phyloP scores from a whole-genome alignment of 1,140 invertebrate genomes.

The Cydia amplana region DNA sequence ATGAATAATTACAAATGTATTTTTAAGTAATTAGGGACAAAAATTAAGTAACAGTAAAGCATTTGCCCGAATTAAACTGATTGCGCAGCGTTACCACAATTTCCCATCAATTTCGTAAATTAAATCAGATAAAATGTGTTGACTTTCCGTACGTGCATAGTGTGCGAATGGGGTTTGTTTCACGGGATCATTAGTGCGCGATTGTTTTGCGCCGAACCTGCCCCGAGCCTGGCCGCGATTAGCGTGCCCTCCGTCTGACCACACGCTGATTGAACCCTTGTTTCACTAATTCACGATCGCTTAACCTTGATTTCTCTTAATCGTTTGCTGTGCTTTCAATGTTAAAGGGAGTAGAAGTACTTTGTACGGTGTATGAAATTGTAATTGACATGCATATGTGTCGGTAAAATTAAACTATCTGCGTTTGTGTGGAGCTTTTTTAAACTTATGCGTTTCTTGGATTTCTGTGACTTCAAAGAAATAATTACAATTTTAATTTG shows the following conservation, averaged over 20 bases:
- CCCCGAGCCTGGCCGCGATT: not conserved
- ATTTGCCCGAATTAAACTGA: not conserved
- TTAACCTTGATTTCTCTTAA: constrained; percentile 29
- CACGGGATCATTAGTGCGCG: constrained; percentile 25
- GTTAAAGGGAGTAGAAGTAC: not conserved
- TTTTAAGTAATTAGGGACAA: not conserved
- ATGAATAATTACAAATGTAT: too few relatives aligned
- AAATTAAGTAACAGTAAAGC: not conserved
- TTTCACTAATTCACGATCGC: constrained; percentile 21
- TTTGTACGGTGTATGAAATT: too few relatives aligned
- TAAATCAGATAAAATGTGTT: constrained; percentile 8
- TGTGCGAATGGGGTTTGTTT: constrained; percentile 8
- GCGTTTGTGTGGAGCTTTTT: too few relatives aligned
- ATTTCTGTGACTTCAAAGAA: too few relatives aligned
- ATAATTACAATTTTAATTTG: too few relatives aligned
- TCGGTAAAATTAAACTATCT: too few relatives aligned
- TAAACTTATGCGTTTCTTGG: too few relatives aligned
- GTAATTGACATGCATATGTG: too few relatives aligned
- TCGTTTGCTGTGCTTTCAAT: constrained; percentile 10
- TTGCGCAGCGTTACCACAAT: constrained; percentile 1
- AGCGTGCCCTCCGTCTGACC: constrained; percentile 27
- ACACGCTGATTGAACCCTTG: constrained; percentile 31
- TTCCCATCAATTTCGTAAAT: constrained; percentile 21
- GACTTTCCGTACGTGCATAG: constrained; percentile 22
- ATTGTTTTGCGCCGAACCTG: constrained; percentile 18